These are phyloP conservation scores for Capromys pilorides DNA, from an alignment of 2,797 vertebrate genomes.

Conservation along the genomic window DNA sequence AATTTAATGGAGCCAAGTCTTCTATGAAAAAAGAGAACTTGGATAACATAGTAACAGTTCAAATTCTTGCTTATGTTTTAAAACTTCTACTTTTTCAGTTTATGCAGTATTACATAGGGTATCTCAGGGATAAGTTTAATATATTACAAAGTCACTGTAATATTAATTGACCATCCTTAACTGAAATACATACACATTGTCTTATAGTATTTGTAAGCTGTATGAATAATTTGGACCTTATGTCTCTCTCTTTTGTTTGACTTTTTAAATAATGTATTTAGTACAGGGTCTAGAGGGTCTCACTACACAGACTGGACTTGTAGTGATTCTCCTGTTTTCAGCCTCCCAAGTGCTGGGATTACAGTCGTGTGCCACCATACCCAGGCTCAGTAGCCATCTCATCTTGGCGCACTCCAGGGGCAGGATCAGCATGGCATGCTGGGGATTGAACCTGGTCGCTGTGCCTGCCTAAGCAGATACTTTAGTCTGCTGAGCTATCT, in stretches of 20 bases:
- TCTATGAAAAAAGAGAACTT: conserved; percentile 78
- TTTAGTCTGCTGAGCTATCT: no score
- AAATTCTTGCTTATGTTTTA: conserved; percentile 82
- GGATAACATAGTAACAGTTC: conserved; percentile 79
- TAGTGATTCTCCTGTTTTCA: no score
- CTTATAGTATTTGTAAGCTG: conserved; percentile 77
- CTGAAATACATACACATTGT: conserved; percentile 80
- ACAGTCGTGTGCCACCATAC: no score
- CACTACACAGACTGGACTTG: no score
- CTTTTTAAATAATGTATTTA: no score
- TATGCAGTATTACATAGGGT: conserved; percentile 79
- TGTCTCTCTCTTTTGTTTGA: not conserved
- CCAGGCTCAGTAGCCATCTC: no score
- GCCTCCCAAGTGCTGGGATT: no score
- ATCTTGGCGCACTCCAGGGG: no score
- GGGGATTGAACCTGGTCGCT: no score
- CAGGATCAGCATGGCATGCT: no score
- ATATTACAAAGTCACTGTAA: conserved; percentile 84
- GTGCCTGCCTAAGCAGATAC: no score
- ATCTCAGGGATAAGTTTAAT: conserved; percentile 83
- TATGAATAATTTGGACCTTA: conserved; percentile 74
- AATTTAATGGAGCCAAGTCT: conserved; percentile 76
- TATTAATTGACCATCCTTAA: conserved; percentile 69
- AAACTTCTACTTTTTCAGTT: conserved; percentile 83
- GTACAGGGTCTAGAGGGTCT: no score